phyloP scores from a whole-genome alignment of 2,797 vertebrate genomes.

The Adrianichthys oophorus region DNA sequence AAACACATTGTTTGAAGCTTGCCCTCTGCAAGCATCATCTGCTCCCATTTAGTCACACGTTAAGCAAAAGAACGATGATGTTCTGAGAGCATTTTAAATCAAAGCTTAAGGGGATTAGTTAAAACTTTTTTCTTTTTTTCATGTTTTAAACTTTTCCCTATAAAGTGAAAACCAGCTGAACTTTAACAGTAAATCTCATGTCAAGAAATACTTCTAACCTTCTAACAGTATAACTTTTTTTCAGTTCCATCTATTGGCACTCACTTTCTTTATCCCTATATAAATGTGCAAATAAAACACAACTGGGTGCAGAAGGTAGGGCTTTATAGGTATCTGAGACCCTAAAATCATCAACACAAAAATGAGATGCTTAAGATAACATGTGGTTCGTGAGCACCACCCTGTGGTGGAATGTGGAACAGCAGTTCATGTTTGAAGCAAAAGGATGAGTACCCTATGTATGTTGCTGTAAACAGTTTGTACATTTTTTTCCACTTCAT shows the following conservation, averaged over 20 bases:
- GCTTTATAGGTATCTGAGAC: neutral
- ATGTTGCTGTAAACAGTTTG: too few species aligned
- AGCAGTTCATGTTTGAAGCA: slow-evolving; percentile 13
- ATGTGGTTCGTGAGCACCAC: slow-evolving; percentile 54
- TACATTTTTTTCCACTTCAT: too few species aligned
- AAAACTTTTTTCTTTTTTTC: too few species aligned
- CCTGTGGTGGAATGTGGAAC: slow-evolving; percentile 45
- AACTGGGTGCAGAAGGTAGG: slow-evolving; percentile 1
- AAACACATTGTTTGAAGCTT: slow-evolving; percentile 22
- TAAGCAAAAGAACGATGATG: neutral
- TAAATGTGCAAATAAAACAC: slow-evolving; percentile 17
- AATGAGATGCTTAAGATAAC: too few species aligned
- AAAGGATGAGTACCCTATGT: too few species aligned
- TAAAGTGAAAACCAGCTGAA: neutral
- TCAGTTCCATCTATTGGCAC: slow-evolving; percentile 22
- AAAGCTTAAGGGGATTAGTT: neutral
- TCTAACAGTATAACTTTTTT: too few species aligned
- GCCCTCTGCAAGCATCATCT: slow-evolving; percentile 2
- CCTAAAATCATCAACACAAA: neutral
- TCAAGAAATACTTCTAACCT: slow-evolving; percentile 19
- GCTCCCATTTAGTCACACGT: slow-evolving; percentile 5
- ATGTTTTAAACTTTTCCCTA: neutral
- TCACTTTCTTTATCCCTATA: slow-evolving; percentile 14
- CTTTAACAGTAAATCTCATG: slow-evolving; percentile 16
- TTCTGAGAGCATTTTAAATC: slow-evolving; percentile 1